Evolutionary conservation across 2,797 vertebrate species (phyloP).

Genomic region (Siniperca scherzeri): DNA sequence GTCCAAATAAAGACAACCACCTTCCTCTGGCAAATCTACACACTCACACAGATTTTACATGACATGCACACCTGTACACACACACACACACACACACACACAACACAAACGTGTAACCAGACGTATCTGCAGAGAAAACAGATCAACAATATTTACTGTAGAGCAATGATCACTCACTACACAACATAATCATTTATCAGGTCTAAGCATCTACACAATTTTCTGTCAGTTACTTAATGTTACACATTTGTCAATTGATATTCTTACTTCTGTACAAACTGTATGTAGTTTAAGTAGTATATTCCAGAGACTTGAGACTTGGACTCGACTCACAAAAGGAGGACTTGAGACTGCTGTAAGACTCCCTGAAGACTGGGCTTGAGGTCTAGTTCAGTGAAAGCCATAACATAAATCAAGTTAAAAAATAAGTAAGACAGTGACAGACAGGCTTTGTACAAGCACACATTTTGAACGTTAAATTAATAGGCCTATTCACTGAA

Average conservation of each 20-base stretch:
- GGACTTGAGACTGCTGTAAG: background rate
- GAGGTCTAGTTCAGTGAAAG: background rate
- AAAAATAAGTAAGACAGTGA: background rate
- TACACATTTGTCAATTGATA: background rate
- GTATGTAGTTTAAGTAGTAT: background rate
- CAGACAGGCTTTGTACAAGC: background rate
- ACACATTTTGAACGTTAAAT: constrained; percentile 9
- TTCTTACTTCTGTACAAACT: background rate
- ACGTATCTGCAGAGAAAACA: background rate
- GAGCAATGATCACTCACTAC: background rate
- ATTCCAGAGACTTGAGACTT: background rate
- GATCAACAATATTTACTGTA: background rate
- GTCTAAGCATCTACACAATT: background rate
- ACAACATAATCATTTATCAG: background rate
- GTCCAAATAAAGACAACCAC: constrained; percentile 38
- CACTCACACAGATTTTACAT: constrained; percentile 9
- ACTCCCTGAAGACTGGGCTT: background rate
- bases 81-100: constrained; percentile 14
- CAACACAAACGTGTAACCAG: background rate
- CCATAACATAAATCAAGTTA: background rate
- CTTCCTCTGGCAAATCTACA: constrained; percentile 15
- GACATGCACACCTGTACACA: constrained; percentile 1
- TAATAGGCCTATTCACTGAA: background rate
- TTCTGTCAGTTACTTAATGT: background rate
- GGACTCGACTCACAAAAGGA: too few relatives aligned